Percentiles rank a stretch among this genome's conserved stretches.
Conservation (phyloP, 2,797 vertebrate genomes). For the Spheniscus humboldti region DNA sequence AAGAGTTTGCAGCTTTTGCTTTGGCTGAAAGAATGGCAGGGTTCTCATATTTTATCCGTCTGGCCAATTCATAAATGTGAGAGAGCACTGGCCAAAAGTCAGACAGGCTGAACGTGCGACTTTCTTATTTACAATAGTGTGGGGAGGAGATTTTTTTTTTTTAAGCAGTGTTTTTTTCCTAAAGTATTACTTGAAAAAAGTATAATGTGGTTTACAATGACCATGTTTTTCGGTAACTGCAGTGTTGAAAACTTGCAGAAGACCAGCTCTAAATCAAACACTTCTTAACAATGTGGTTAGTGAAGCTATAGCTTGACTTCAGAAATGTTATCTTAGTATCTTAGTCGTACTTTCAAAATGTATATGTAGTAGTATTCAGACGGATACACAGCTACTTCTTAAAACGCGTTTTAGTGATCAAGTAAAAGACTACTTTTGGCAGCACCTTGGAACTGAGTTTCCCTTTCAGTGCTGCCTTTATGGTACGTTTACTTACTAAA, state of each 20-base stretch:
- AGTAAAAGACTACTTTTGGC: neutral
- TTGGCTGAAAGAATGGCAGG: neutral
- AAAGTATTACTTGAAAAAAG: neutral
- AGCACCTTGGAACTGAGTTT: neutral
- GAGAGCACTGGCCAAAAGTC: neutral
- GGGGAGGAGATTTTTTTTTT: neutral
- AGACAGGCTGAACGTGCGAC: neutral
- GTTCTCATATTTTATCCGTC: neutral
- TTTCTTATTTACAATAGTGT: neutral
- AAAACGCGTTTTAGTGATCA: neutral
- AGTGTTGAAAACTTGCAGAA: neutral
- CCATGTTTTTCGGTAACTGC: neutral
- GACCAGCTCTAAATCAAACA: neutral
- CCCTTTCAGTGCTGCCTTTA: neutral
- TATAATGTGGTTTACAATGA: neutral
- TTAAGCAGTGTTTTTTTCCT: neutral
- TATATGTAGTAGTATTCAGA: neutral
- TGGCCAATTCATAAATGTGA: neutral
- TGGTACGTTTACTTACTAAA: neutral
- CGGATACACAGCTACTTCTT: neutral
- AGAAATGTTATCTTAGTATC: neutral
- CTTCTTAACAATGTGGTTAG: neutral
- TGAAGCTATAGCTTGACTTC: neutral
- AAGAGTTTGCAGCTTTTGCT: neutral
- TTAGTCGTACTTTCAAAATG: neutral